phyloP scores from a whole-genome alignment of 1,140 invertebrate species.

The Sycophaga agraensis region DNA sequence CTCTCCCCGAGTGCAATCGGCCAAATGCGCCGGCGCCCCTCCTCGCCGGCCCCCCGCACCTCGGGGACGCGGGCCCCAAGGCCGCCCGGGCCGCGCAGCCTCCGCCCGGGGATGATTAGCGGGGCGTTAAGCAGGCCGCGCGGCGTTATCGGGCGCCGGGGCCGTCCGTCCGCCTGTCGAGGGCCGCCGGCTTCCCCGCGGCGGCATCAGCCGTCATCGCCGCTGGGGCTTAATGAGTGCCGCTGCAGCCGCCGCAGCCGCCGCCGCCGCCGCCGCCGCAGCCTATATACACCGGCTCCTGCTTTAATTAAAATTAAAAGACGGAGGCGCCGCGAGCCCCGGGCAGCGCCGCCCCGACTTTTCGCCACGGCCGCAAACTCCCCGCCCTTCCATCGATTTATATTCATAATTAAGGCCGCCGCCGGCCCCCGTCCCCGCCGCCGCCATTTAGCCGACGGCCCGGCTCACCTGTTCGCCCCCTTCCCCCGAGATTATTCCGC shows the following conservation, averaged over 20 bases:
- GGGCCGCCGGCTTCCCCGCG: no score
- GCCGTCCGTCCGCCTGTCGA: no score
- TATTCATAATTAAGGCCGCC: conserved; percentile 54
- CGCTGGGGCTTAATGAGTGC: conserved; percentile 9
- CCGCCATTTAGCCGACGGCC: background rate
- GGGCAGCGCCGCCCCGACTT: conserved; percentile 17
- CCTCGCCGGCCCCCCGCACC: background rate
- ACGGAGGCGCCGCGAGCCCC: conserved; percentile 38
- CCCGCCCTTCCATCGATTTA: conserved; percentile 46
- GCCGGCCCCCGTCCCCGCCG: conserved; percentile 36
- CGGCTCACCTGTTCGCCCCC: no score
- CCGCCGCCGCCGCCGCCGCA: background rate
- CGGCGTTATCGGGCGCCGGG: no score
- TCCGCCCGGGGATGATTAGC: no score
- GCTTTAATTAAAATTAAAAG: conserved; percentile 58
- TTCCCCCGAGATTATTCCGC: no score
- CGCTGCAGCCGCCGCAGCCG: background rate
- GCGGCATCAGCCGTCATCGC: conserved; percentile 5
- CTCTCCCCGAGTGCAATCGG: conserved; percentile 2
- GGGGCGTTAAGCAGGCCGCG: no score
- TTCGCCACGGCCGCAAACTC: conserved; percentile 16
- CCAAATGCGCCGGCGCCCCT: conserved; percentile 22
- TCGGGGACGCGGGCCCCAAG: no score
- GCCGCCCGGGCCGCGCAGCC: no score
- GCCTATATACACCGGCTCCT: no score